Evolutionary conservation across 2,797 vertebrate genomes (phyloP).

Genomic region (Euthynnus affinis): DNA sequence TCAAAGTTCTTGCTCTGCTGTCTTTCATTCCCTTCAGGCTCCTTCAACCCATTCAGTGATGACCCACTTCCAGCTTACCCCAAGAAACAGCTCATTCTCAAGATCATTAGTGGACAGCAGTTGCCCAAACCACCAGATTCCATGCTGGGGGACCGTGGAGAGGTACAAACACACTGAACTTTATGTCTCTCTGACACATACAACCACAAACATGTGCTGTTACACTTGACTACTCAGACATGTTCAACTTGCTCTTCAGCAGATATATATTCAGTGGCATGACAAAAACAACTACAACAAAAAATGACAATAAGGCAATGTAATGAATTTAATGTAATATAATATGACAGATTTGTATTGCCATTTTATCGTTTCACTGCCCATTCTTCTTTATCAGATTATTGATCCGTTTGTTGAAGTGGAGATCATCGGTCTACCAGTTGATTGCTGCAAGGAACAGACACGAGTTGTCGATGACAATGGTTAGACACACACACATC

Average conservation of each 20-base stretch:
- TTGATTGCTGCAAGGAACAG: constrained; percentile 98
- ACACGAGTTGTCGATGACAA: constrained; percentile 98
- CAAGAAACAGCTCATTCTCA: constrained; percentile 97
- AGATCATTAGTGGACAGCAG: constrained; percentile 98
- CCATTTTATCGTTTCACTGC: constrained; percentile 11
- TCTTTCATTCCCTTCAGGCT: constrained; percentile 83
- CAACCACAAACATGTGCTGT: background rate
- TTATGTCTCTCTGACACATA: background rate
- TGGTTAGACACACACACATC: constrained; percentile 83
- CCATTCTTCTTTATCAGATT: constrained; percentile 85
- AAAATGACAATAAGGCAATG: too few relatives aligned
- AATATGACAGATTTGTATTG: background rate
- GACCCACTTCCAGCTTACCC: constrained; percentile 96
- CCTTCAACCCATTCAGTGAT: constrained; percentile 94
- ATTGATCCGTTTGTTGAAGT: constrained; percentile 99
- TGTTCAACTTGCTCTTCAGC: constrained; percentile 14
- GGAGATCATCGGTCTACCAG: constrained; percentile 97
- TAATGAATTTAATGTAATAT: background rate
- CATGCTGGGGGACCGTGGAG: constrained; percentile 97
- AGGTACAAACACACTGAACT: constrained; percentile 84
- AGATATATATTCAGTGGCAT: background rate
- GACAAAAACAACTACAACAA: background rate
- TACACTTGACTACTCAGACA: constrained; percentile 1
- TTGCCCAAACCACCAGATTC: constrained; percentile 98
- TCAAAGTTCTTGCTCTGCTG: constrained; percentile 50